These are phyloP conservation scores for Phasia obesa DNA, from an alignment of 2,888 invertebrate genomes.

Conservation along the genomic window DNA sequence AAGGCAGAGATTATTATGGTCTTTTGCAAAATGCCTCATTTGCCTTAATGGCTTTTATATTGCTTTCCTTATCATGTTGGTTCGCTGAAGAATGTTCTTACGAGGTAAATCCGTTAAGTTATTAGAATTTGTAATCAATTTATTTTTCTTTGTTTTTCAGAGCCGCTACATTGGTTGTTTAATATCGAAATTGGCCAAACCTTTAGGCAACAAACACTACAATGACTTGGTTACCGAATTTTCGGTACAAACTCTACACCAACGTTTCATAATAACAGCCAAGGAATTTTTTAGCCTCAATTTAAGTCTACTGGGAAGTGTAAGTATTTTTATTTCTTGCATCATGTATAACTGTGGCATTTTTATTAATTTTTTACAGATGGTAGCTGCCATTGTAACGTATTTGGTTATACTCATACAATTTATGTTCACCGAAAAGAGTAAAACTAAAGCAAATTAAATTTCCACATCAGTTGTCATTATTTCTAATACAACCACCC, in stretches of 20 bases:
- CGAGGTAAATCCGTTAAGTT: conserved; percentile 72
- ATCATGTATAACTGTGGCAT: not conserved
- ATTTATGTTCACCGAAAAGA: conserved; percentile 79
- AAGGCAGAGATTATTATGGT: not conserved
- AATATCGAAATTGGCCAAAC: conserved; percentile 79
- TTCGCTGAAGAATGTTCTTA: conserved; percentile 77
- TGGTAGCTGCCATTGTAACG: conserved; percentile 80
- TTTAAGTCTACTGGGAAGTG: conserved; percentile 79
- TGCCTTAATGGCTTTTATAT: conserved; percentile 70
- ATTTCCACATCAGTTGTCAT: not conserved
- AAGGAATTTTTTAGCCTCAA: conserved; percentile 81
- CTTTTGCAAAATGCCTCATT: conserved; percentile 69
- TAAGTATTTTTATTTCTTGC: conserved; percentile 73
- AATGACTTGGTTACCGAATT: conserved; percentile 81
- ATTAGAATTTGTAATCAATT: not conserved
- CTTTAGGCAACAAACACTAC: conserved; percentile 78
- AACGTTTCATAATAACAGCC: conserved; percentile 79
- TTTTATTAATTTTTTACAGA: conserved; percentile 72
- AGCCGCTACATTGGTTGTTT: conserved; percentile 80
- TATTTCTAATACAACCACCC: not conserved
- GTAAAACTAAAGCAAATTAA: not conserved
- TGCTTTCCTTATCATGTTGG: conserved; percentile 76
- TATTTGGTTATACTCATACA: conserved; percentile 81
- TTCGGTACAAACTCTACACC: conserved; percentile 80
- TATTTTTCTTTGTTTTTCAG: conserved; percentile 72